A percentile compares a stretch with the other conserved stretches of the same genome.
These are phyloP conservation scores for Lophius piscatorius DNA, from an alignment of 2,113 vertebrate genomes.

Conservation along the genomic window DNA sequence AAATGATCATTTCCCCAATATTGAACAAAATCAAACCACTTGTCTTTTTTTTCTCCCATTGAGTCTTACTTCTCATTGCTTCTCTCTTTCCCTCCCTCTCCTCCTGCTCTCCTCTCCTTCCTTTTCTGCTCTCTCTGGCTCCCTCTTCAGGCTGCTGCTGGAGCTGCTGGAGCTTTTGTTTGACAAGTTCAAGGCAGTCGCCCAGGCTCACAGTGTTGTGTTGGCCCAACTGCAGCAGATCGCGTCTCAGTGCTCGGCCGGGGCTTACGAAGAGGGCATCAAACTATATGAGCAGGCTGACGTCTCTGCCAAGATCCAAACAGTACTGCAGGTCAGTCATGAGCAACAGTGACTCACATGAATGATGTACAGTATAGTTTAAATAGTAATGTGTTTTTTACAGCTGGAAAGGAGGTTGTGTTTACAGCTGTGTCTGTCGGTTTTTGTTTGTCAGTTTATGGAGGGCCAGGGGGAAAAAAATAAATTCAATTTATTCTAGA, in stretches of 20 bases:
- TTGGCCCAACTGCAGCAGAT: slow-evolving; percentile 90
- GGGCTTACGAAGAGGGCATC: slow-evolving; percentile 86
- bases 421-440: too few species aligned
- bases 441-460: too few species aligned
- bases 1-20: too few species aligned
- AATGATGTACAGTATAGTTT: not conserved
- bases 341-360: not conserved
- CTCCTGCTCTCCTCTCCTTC: not conserved
- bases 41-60: not conserved
- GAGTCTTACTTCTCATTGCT: not conserved
- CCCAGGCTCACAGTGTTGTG: slow-evolving; percentile 89
- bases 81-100: not conserved
- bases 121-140: slow-evolving; percentile 40
- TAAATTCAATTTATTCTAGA: too few species aligned
- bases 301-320: slow-evolving; percentile 97
- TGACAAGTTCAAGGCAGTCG: slow-evolving; percentile 97
- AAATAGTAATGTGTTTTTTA: not conserved
- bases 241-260: slow-evolving; percentile 75
- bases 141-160: slow-evolving; percentile 87
- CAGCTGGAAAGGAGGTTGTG: too few species aligned
- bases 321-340: slow-evolving; percentile 90
- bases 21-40: too few species aligned
- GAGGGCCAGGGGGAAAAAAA: too few species aligned
- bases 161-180: slow-evolving; percentile 95
- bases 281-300: slow-evolving; percentile 98